Percentiles rank a stretch among this genome's conserved stretches.
phyloP scores from a whole-genome alignment of 2,113 vertebrate genomes.

The Notiomystis cincta region DNA sequence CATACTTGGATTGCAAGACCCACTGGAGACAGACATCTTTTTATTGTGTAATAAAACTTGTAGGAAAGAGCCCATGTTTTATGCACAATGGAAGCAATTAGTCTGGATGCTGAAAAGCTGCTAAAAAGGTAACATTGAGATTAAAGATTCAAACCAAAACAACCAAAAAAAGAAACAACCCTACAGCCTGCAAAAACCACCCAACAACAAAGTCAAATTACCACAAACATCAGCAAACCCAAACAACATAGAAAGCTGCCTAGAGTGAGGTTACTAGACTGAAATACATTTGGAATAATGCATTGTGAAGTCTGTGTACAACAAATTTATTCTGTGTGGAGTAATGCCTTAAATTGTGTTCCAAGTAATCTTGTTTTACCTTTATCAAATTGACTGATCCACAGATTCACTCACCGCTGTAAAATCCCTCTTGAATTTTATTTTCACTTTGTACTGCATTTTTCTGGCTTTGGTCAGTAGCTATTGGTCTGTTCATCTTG shows the following conservation, averaged over 20 bases:
- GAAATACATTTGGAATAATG: background rate
- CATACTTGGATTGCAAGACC: background rate
- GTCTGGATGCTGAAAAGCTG: background rate
- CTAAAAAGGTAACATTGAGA: background rate
- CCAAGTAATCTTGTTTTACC: background rate
- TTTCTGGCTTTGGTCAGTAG: background rate
- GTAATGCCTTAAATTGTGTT: background rate
- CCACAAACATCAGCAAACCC: background rate
- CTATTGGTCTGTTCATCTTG: background rate
- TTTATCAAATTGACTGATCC: background rate
- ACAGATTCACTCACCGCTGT: background rate
- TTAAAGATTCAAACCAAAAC: background rate
- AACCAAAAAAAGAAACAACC: background rate
- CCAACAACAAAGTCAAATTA: background rate
- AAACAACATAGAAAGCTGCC: background rate
- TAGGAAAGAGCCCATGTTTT: background rate
- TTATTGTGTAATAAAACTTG: background rate
- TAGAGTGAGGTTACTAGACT: background rate
- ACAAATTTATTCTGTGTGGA: background rate
- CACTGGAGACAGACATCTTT: background rate
- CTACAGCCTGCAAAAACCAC: background rate
- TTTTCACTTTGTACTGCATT: background rate
- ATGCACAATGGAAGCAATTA: background rate
- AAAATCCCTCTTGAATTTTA: background rate
- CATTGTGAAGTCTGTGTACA: background rate